Evolutionary conservation across 1,140 invertebrate species (phyloP).

Genomic region (Caenorhabditis tropicalis): DNA sequence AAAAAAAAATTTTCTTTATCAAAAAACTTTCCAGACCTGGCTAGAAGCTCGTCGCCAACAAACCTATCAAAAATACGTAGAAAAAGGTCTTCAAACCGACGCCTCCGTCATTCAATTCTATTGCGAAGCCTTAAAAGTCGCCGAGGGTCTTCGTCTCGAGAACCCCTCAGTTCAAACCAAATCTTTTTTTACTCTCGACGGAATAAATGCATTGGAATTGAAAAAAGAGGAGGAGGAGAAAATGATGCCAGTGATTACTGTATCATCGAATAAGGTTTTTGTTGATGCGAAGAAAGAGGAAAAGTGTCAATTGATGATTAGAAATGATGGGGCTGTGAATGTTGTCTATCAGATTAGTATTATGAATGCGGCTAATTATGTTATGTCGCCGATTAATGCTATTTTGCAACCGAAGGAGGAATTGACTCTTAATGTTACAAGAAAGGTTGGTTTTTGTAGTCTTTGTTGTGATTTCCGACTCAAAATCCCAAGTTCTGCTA

Average conservation of each 20-base stretch:
- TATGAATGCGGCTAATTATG: constrained; percentile 26
- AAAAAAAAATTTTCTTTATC: no score
- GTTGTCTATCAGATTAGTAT: constrained; percentile 13
- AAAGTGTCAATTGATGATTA: not conserved
- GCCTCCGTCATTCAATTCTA: constrained; percentile 25
- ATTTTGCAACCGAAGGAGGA: constrained; percentile 12
- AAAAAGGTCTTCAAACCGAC: constrained; percentile 7
- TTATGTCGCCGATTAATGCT: constrained; percentile 17
- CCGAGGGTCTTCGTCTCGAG: constrained; percentile 20
- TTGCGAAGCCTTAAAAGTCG: constrained; percentile 21
- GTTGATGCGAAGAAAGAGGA: not conserved
- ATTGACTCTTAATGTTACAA: not conserved
- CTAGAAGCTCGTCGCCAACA: constrained; percentile 29
- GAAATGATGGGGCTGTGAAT: not conserved
- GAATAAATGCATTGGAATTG: not conserved
- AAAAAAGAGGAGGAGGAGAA: constrained; percentile 29
- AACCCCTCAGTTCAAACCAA: constrained; percentile 18
- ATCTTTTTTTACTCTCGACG: constrained; percentile 2
- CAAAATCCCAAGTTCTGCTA: no score
- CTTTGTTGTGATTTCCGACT: no score
- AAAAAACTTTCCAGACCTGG: not conserved
- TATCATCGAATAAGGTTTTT: not conserved
- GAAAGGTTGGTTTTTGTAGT: no score
- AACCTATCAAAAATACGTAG: constrained; percentile 10
- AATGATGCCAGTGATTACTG: not conserved